These are phyloP conservation scores for Unio pictorum DNA, from an alignment of 2,888 invertebrate genomes.

Conservation along the genomic window DNA sequence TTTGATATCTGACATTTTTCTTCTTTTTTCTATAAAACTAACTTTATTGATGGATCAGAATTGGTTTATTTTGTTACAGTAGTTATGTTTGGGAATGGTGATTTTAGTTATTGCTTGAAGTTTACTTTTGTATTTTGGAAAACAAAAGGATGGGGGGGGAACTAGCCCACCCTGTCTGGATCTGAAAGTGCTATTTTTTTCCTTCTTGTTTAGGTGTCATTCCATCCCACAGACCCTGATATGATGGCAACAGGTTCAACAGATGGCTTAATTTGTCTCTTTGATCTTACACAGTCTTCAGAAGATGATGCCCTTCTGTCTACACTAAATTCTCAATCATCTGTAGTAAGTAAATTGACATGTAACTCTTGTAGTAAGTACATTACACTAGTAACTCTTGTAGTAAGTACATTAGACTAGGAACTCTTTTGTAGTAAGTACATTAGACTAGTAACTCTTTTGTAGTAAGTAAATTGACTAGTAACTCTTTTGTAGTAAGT, in stretches of 20 bases:
- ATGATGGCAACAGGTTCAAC: slow-evolving; percentile 83
- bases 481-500: no score
- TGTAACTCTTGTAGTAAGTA: slow-evolving; percentile 74
- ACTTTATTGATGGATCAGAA: no score
- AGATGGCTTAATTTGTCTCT: slow-evolving; percentile 89
- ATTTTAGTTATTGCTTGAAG: no score
- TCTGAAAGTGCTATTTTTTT: no score
- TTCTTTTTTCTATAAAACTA: no score
- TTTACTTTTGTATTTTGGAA: no score
- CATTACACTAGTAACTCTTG: background rate
- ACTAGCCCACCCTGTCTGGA: no score
- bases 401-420: background rate
- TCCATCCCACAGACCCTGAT: slow-evolving; percentile 49
- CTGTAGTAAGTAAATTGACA: slow-evolving; percentile 75
- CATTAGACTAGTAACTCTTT: background rate
- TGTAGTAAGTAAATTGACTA: background rate
- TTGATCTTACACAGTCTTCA: slow-evolving; percentile 80
- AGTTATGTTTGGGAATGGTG: no score
- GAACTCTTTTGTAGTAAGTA: background rate
- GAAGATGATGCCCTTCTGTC: slow-evolving; percentile 87
- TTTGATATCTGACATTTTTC: no score
- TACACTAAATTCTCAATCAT: slow-evolving; percentile 85
- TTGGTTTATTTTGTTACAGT: no score
- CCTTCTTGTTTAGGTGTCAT: slow-evolving; percentile 44
- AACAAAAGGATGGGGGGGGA: no score